Conservation (phyloP, 2,888 invertebrate genomes). For the Leptinotarsa juncta region DNA sequence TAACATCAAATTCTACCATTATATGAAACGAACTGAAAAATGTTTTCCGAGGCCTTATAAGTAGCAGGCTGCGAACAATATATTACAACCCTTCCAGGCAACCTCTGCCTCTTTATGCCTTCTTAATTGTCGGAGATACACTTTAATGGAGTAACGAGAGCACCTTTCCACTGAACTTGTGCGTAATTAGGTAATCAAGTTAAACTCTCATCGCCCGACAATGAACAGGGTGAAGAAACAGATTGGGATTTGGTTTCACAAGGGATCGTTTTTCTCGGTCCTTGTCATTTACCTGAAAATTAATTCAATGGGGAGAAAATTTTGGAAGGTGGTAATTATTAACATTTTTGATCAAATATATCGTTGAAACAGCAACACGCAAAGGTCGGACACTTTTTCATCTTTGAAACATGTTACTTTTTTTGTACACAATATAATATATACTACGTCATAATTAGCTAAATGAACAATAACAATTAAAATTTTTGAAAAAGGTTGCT, state of each 20-base stretch:
- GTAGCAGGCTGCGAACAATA: not conserved
- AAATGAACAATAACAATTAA: too few relatives aligned
- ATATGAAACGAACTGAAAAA: too few relatives aligned
- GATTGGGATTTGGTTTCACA: constrained; percentile 23
- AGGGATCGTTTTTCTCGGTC: constrained; percentile 9
- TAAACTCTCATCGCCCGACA: constrained; percentile 19
- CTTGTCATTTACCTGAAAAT: not conserved
- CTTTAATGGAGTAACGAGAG: constrained; percentile 28
- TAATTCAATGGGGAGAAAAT: not conserved
- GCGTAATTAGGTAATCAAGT: constrained; percentile 24
- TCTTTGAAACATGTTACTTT: too few relatives aligned
- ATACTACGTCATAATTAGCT: too few relatives aligned
- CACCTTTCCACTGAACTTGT: constrained; percentile 19
- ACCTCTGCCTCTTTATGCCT: constrained; percentile 19
- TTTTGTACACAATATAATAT: too few relatives aligned
- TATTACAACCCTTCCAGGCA: constrained; percentile 19
- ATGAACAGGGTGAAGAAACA: constrained; percentile 22
- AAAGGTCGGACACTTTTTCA: too few relatives aligned
- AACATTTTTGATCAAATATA: not conserved
- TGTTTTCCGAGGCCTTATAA: not conserved
- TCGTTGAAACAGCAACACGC: too few relatives aligned
- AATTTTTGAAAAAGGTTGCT: too few relatives aligned
- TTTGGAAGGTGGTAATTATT: not conserved
- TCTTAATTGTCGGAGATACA: constrained; percentile 36
- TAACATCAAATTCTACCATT: not conserved